Conservation (phyloP, 2,113 vertebrate species). For the Mobula hypostoma region DNA sequence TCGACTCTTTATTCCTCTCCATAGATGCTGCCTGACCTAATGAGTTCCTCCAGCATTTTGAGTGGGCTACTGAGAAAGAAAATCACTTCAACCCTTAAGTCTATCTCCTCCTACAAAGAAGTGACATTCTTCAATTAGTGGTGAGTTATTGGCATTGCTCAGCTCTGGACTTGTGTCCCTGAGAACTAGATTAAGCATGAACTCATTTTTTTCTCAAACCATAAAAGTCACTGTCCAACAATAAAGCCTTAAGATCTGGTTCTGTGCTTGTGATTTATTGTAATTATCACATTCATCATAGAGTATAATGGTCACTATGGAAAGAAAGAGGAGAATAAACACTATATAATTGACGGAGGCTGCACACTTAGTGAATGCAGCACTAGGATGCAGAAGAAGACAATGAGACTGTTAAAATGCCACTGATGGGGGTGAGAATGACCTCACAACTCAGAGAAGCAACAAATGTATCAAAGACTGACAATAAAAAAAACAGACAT, state of each 20-base stretch:
- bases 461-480: background rate
- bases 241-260: background rate
- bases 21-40: too few species aligned
- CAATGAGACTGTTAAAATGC: background rate
- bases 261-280: background rate
- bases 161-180: background rate
- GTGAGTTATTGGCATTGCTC: background rate
- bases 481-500: background rate
- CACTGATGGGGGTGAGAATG: background rate
- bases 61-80: too few species aligned
- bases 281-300: slow-evolving; percentile 14
- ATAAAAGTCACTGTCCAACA: background rate
- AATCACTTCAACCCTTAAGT: background rate
- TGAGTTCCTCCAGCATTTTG: too few species aligned
- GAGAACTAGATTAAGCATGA: background rate
- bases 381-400: background rate
- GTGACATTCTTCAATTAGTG: background rate
- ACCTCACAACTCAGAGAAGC: background rate
- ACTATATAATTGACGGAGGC: background rate
- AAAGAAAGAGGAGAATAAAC: background rate
- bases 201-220: slow-evolving; percentile 5
- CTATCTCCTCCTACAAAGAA: background rate
- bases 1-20: too few species aligned
- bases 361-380: background rate
- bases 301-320: background rate